Conservation (phyloP, 2,888 invertebrate genomes). For the Sinelater perroti region DNA sequence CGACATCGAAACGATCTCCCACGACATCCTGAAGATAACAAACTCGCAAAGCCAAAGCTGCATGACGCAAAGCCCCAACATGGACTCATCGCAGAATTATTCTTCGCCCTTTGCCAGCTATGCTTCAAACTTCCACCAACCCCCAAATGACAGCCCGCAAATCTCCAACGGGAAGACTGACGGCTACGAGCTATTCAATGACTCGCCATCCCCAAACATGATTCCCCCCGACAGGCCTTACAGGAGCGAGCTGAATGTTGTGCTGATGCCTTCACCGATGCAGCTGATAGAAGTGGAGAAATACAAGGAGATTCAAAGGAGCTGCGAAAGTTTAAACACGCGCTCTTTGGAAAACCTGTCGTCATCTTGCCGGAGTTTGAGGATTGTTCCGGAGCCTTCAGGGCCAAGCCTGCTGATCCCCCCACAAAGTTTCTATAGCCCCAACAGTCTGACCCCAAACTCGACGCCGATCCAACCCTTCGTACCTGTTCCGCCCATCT, state of each 20-base stretch:
- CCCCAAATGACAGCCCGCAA: slow-evolving; percentile 17
- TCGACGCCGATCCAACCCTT: slow-evolving; percentile 35
- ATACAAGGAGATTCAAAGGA: slow-evolving; percentile 56
- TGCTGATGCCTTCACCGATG: slow-evolving; percentile 61
- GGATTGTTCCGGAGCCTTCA: slow-evolving; percentile 42
- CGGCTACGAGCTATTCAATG: slow-evolving; percentile 26
- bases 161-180: slow-evolving; percentile 28
- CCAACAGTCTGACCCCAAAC: slow-evolving; percentile 1
- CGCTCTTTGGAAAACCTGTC: slow-evolving; percentile 49
- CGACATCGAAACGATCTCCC: slow-evolving; percentile 71
- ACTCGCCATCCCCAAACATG: slow-evolving; percentile 20
- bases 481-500: slow-evolving; percentile 32
- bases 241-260: slow-evolving; percentile 59
- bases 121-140: slow-evolving; percentile 7
- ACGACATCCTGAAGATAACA: slow-evolving; percentile 54
- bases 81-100: not conserved
- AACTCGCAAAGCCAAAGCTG: slow-evolving; percentile 28
- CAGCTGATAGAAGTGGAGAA: slow-evolving; percentile 60
- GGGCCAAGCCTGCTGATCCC: slow-evolving; percentile 20
- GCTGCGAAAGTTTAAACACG: slow-evolving; percentile 54
- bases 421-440: slow-evolving; percentile 28
- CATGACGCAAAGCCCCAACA: not conserved
- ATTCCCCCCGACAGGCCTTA: slow-evolving; percentile 49
- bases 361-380: slow-evolving; percentile 46
- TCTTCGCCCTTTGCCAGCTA: slow-evolving; percentile 11